phyloP scores from a whole-genome alignment of 30 jellyfish, hydroid and myxozoan species.

The Kudoa iwatai region DNA sequence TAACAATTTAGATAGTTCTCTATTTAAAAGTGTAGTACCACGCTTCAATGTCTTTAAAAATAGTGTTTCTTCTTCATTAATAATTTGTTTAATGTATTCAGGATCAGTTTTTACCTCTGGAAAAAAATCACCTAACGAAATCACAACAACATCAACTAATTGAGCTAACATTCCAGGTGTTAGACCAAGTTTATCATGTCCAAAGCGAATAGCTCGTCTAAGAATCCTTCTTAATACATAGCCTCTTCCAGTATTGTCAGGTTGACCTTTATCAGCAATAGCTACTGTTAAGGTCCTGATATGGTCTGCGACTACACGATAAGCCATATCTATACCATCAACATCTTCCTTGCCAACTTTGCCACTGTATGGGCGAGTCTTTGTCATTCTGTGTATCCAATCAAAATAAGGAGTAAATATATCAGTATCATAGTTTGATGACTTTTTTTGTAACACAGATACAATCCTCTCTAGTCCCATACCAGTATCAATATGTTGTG shows the following conservation, averaged over 20 bases:
- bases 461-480: constrained; percentile 76
- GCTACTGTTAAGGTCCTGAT: constrained; percentile 71
- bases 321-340: constrained; percentile 95
- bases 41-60: constrained; percentile 44
- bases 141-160: constrained; percentile 58
- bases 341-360: constrained; percentile 54
- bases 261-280: constrained; percentile 80
- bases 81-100: constrained; percentile 23
- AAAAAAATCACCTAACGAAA: constrained; percentile 32
- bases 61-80: constrained; percentile 61
- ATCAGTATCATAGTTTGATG: constrained; percentile 87
- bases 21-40: constrained; percentile 46
- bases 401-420: constrained; percentile 58
- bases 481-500: constrained; percentile 69
- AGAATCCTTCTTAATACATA: constrained; percentile 65
- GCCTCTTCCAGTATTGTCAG: constrained; percentile 84
- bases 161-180: constrained; percentile 58
- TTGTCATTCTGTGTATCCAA: constrained; percentile 29
- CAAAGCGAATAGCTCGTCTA: constrained; percentile 76
- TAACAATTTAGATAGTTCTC: constrained; percentile 6
- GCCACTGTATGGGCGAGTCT: background rate
- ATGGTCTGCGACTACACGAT: constrained; percentile 81
- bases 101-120: constrained; percentile 58
- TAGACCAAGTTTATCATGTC: constrained; percentile 32
- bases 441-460: constrained; percentile 56